Base-by-base conservation (phyloP, 1,140 invertebrate species). In the Helicoverpa zea region DNA sequence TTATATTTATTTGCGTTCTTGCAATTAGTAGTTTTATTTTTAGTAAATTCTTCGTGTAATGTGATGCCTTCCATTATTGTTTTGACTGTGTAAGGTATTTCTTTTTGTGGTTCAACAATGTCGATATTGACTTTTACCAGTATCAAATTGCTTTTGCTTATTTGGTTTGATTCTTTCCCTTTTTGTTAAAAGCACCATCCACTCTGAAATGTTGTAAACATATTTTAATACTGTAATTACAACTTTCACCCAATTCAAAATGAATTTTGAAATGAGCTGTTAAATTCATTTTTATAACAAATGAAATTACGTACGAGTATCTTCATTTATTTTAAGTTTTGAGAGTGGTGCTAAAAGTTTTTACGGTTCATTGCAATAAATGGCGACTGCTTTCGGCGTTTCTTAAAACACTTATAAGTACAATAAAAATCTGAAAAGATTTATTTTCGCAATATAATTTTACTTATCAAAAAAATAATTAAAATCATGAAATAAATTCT, bases 321-420 rank as follows among this genome's bases (percentile, higher is more conserved):
- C 74, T 61, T 76, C 74, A 64, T 76, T 76, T 64, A 64, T 76
- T 64, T 63, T 73, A n/a, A 56, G n/a, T 18, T 58, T 54, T 58
- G 23, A 58, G 23, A 49, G 35, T 76, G 43, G 56, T 64, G 47
- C 49, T 64, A 63, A 63, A 76, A 49, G n/a, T 76, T 76, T 23
- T 76, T 63, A 63, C 12, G 74, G 49, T 30, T 43, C 30, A 18
- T 12, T 3, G 52, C 5, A 74, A 74, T 59, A 59, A 47, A 59
- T n/a, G 10, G 35, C n/a, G 47, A 59, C 16, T 70, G 59, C 51
- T 74, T 74, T 56, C 23, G 66, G 18, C 49, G 68, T 54, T 54
- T n/a, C 51, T 54, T 35, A 14, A 72, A 72, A 70, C 43, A 18
- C 35, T 7, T 43, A 43, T 7, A 43, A 23, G n/a, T 56, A 23